phyloP scores from a whole-genome alignment of 2,888 invertebrate genomes.

The Empis livida region DNA sequence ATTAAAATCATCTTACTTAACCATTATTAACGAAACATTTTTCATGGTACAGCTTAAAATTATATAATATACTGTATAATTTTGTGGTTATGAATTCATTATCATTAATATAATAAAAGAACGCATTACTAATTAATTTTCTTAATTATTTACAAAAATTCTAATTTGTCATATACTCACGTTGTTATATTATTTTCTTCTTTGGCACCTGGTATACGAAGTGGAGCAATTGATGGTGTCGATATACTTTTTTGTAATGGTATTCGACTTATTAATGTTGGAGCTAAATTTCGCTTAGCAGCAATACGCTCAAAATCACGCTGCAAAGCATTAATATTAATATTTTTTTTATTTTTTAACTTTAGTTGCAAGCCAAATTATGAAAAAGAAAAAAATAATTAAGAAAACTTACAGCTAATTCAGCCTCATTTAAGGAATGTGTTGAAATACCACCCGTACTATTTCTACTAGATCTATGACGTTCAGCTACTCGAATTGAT shows the following conservation, averaged over 20 bases:
- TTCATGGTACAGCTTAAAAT: too few relatives aligned
- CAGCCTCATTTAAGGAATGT: conserved; percentile 79
- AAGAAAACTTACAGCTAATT: conserved; percentile 52
- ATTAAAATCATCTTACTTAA: too few relatives aligned
- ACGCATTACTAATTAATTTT: conserved; percentile 5
- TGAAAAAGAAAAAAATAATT: not conserved
- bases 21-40: too few relatives aligned
- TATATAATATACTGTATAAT: too few relatives aligned
- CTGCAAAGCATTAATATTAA: conserved; percentile 8
- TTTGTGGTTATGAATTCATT: too few relatives aligned
- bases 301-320: conserved; percentile 35
- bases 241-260: conserved; percentile 83
- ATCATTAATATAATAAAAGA: too few relatives aligned
- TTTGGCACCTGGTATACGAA: conserved; percentile 46
- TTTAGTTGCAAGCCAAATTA: conserved; percentile 1
- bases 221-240: conserved; percentile 75
- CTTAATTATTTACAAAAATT: conserved; percentile 9
- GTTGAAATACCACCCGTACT: conserved; percentile 47
- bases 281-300: conserved; percentile 38
- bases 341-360: not conserved
- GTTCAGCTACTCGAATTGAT: conserved; percentile 39
- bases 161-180: too few relatives aligned
- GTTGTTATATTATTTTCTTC: conserved; percentile 38
- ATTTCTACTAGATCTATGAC: conserved; percentile 37
- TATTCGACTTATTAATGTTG: conserved; percentile 45